Evolutionary conservation across 2,888 invertebrate species (phyloP).

Genomic region (Melanophora roralis): DNA sequence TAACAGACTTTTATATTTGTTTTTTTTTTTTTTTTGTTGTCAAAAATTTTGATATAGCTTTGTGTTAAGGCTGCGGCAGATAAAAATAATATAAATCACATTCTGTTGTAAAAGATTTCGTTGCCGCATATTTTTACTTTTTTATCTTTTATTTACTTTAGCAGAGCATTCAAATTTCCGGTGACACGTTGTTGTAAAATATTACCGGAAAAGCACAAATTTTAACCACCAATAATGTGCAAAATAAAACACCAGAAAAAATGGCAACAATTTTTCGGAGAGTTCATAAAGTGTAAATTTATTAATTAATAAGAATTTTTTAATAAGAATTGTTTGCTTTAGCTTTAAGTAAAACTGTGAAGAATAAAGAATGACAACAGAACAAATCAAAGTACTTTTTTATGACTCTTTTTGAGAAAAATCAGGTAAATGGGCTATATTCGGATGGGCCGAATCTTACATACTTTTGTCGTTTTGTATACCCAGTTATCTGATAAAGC

Average conservation of each 20-base stretch:
- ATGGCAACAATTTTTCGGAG: background rate
- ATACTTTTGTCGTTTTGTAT: too few species aligned
- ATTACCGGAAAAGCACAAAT: constrained; percentile 38
- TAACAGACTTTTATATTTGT: too few species aligned
- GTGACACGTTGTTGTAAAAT: constrained; percentile 33
- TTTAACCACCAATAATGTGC: constrained; percentile 6
- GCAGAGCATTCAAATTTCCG: background rate
- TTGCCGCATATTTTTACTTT: background rate
- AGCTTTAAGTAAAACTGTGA: constrained; percentile 1
- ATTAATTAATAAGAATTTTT: constrained; percentile 21
- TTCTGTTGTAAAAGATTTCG: constrained; percentile 5
- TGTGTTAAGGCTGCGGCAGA: too few species aligned
- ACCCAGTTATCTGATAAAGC: too few species aligned
- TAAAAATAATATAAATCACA: too few species aligned
- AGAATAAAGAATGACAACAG: background rate
- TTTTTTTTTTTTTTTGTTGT: too few species aligned
- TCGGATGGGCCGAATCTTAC: too few species aligned
- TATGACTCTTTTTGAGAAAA: too few species aligned
- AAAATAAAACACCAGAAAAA: constrained; percentile 20
- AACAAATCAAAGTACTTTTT: background rate
- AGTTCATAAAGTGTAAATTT: background rate
- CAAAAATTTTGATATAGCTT: too few species aligned
- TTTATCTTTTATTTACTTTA: background rate
- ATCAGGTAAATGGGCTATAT: too few species aligned
- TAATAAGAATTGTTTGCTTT: background rate